Evolutionary conservation across 2,113 vertebrate genomes (phyloP), one percentile per base, ranked within the genome.

Genomic region (Pedetes capensis): DNA sequence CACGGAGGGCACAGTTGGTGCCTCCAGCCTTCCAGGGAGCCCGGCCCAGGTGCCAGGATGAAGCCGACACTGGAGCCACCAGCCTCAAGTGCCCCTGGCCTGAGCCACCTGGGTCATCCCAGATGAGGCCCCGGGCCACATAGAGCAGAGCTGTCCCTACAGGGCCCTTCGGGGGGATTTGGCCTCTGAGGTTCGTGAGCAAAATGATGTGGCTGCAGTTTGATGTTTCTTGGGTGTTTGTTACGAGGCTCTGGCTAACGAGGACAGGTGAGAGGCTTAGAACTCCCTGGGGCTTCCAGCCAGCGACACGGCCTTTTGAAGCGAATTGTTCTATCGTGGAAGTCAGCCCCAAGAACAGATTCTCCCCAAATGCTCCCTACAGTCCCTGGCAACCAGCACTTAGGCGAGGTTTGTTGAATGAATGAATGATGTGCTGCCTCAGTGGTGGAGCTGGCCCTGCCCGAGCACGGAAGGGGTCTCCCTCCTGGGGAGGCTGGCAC

Each of bases 111-210:
- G 0, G 29, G 49, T 9, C 2, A 1, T 47, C 39, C 55, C 55
- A 0, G 37, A 22, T 1, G 25, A n/a, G 39, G 18, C 27, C 3
- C 25, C 4, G 0, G 64, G 2, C 7, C 2, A 4, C 7, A 1
- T 37, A 42, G 53, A 37, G 66, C 39, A 53, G 68, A n/a, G 4
- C 20, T 3, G 47, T 59, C 23, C 69, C 51, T 25, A 0, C 34
- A 2, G 63, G 17, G 63, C 32, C 76, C 29, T 32, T 53, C 25
- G 9, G 1, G 64, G 37, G 7, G 13, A 0, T 49, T 29, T 3
- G n/a, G 8, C 47, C 47, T 42, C 1, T 55, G 5, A 64, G 47
- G 5, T 3, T 23, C 0, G 1, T 5, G n/a, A 61, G 51, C 9
- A 0, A n/a, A 25, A 18, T 7, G 2, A 20, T 23, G 22, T 4